Conservation (phyloP, 2,888 invertebrate genomes). For the Lasioglossum malachurum region DNA sequence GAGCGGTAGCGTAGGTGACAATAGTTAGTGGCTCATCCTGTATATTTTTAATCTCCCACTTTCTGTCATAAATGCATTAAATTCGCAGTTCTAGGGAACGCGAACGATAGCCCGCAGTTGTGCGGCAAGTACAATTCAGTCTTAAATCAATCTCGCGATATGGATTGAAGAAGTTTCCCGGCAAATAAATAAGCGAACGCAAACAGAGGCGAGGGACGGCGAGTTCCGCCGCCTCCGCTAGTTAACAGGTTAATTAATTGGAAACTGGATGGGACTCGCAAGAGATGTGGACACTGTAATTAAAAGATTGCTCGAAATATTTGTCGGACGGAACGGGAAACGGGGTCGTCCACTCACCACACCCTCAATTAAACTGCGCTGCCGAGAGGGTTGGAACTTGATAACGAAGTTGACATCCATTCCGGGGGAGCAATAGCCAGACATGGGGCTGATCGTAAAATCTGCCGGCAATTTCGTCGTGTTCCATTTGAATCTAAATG, state of each 20-base stretch:
- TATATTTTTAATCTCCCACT: too few relatives aligned
- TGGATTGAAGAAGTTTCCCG: not conserved
- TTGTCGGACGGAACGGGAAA: conserved; percentile 21
- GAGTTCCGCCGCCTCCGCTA: not conserved
- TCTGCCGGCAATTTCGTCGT: conserved; percentile 84
- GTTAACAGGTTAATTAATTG: not conserved
- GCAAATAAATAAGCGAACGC: not conserved
- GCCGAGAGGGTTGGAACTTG: conserved; percentile 87
- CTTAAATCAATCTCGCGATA: not conserved
- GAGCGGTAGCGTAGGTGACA: too few relatives aligned
- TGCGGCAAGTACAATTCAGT: not conserved
- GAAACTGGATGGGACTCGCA: not conserved
- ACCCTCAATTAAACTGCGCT: conserved; percentile 81
- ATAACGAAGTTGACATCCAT: conserved; percentile 88
- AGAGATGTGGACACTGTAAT: conserved; percentile 18
- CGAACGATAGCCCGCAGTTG: too few relatives aligned
- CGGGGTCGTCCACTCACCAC: conserved; percentile 76
- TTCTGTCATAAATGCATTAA: too few relatives aligned
- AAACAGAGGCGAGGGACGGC: not conserved
- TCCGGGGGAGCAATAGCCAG: conserved; percentile 88
- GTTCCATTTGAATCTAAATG: conserved; percentile 86
- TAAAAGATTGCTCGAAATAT: conserved; percentile 37
- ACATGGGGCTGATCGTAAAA: conserved; percentile 87
- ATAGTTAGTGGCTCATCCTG: too few relatives aligned
- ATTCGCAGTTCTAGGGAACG: too few relatives aligned